Evolutionary conservation across 2,888 invertebrate species (phyloP), one percentile per base, ranked within the genome.

Genomic region (Athripsodes cinereus): DNA sequence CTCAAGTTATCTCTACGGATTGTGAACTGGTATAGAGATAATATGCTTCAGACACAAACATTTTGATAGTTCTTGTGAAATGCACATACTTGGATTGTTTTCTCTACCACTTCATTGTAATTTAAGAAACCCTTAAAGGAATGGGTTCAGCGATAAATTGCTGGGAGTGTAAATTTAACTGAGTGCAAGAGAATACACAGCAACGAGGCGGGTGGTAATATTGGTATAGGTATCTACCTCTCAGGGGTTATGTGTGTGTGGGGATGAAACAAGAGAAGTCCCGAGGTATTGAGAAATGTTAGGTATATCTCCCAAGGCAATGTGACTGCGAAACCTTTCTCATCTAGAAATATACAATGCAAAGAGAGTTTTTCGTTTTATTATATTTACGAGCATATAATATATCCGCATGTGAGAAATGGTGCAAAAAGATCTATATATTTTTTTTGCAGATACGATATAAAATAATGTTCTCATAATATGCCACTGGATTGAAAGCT

Each of bases 41-140:
- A 3, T 13, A n/a, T 8, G 16, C 13, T n/a, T 40, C 40, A 40
- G 40, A 40, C 40, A 40, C 40, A 40, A 40, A 40, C 40, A 40
- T 3, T 40, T 16, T n/a, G 8, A 40, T 40, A 40, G 40, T 40
- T 40, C 8, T 16, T 16, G 40, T 40, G 40, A 40, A 40, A 40
- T 40, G 40, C 40, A 40, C 40, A 26, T 40, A 40, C 40, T 40
- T 16, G 40, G 13, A 40, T 40, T 40, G 40, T 40, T 40, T 40
- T 40, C 40, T 40, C 40, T 16, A 13, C 40, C 40, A 40, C 40
- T 40, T 40, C 40, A 40, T 40, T 40, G 40, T 40, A 40, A 40
- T 40, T 40, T 40, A 40, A 40, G 40, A 40, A 40, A 40, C 40
- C 40, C 40, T 40, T 40, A 40, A 40, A 40, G 40, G 40, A 40